Base-by-base conservation (phyloP, 2,797 vertebrate species). In the Corythornis leucogaster region DNA sequence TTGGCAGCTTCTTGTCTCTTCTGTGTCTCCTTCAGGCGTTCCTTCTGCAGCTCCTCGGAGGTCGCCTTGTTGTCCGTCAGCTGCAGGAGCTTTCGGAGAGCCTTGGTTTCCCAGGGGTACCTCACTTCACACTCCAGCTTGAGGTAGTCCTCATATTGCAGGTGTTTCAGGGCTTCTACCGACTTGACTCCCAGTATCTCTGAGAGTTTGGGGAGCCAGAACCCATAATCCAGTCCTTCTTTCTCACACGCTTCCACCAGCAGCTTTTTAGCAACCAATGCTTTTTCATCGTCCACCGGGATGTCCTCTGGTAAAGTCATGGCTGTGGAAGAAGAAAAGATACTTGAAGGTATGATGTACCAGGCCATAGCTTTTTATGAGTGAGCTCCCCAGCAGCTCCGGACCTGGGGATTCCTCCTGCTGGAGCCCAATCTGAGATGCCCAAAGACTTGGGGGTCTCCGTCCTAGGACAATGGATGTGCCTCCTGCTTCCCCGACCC, bases 51-150 rank as follows among this genome's bases (percentile, higher is more conserved):
- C 12, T 92, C 40, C 6, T 68, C 21, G 8, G 2, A 5, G 6
- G 30, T 30, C 54, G 1, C 11, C 51, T 61, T 67, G 5, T 6
- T 28, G 9, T 61, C 73, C 21, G 1, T 5, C 15, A 83, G n/a
- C 2, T n/a, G 25, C 28, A 91, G 64, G 13, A 95, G 75, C 15
- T 73, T 79, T 33, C 0, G 46, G 19, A 95, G 87, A 0, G 92
- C 95, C 21, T 9, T 45, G 54, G 40, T 35, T 57, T 97, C 95
- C 96, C 94, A 97, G 9, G 51, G 7, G 25, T 95, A 7, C n/a
- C 1, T 46, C 33, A 35, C 87, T 19, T 92, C 3, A 1, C 78
- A 67, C 68, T 95, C 94, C 35, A 97, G 19, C 42, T 58, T 93
- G 11, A 90, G 69, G 22, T 96, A 92, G 13, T 97, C 96, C 46